Evolutionary conservation across 2,113 vertebrate species (phyloP).

Genomic region (Nycticebus coucang): DNA sequence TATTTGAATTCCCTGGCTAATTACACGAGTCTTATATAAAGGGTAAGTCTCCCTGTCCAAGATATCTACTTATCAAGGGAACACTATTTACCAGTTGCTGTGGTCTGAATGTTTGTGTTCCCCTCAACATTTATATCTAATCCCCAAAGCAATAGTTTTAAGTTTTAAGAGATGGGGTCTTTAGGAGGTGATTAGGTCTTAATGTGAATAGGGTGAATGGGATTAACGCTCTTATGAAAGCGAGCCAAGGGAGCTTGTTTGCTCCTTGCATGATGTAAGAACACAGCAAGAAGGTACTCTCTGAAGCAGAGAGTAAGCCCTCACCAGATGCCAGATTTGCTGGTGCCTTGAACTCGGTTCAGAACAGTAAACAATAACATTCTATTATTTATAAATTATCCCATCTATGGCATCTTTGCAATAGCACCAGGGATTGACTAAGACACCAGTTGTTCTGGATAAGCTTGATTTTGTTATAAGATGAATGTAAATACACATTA

Average conservation of each 20-base stretch:
- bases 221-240: background rate
- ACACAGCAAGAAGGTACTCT: background rate
- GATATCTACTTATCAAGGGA: background rate
- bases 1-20: background rate
- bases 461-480: conserved; percentile 5
- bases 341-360: background rate
- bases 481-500: conserved; percentile 2
- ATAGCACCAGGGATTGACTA: background rate
- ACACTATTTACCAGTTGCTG: background rate
- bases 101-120: background rate
- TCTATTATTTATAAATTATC: background rate
- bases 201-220: background rate
- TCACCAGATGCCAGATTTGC: background rate
- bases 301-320: background rate
- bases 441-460: background rate
- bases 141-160: background rate
- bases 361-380: background rate
- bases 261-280: no score
- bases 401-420: background rate
- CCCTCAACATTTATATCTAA: background rate
- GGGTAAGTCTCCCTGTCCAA: background rate
- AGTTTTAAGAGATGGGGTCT: background rate
- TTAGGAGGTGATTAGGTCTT: background rate
- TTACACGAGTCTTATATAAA: background rate
- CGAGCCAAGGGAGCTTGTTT: no score